phyloP scores from a whole-genome alignment of 2,888 invertebrate genomes.

The Panzeria rudis region DNA sequence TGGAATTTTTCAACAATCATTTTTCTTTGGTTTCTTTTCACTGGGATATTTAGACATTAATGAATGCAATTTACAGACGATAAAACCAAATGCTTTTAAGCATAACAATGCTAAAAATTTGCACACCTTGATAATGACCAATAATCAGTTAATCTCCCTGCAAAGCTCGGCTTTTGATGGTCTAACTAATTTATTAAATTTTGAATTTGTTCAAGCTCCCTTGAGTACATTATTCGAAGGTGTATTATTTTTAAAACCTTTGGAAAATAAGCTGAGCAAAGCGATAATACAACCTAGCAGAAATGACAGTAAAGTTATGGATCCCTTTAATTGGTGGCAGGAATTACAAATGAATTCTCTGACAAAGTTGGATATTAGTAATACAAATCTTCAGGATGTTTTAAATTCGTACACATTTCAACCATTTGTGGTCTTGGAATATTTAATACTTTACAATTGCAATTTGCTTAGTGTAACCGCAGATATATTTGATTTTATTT shows the following conservation, averaged over 20 bases:
- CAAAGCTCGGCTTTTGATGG: constrained; percentile 23
- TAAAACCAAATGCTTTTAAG: constrained; percentile 31
- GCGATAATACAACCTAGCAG: constrained; percentile 10
- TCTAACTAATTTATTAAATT: constrained; percentile 14
- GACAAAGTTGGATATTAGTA: constrained; percentile 14
- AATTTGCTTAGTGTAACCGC: constrained; percentile 7
- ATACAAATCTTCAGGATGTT: constrained; percentile 41
- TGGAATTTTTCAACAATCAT: constrained; percentile 36
- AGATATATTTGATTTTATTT: constrained; percentile 14
- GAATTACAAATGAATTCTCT: not conserved
- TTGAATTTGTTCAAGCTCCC: constrained; percentile 42
- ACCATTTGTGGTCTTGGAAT: not conserved
- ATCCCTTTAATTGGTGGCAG: constrained; percentile 43
- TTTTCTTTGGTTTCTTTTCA: constrained; percentile 32
- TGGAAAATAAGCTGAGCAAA: not conserved
- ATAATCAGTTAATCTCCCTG: constrained; percentile 35
- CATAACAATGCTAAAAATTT: constrained; percentile 32
- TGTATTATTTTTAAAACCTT: constrained; percentile 10
- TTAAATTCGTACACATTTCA: constrained; percentile 34
- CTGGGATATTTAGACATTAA: constrained; percentile 22
- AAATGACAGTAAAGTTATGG: not conserved
- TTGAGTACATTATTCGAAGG: not conserved
- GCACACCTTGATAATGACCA: constrained; percentile 22
- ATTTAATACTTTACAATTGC: constrained; percentile 44
- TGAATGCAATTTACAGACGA: constrained; percentile 47